These are phyloP conservation scores for Sternotherus odoratus DNA, from an alignment of 2,797 vertebrate genomes.

Conservation along the genomic window DNA sequence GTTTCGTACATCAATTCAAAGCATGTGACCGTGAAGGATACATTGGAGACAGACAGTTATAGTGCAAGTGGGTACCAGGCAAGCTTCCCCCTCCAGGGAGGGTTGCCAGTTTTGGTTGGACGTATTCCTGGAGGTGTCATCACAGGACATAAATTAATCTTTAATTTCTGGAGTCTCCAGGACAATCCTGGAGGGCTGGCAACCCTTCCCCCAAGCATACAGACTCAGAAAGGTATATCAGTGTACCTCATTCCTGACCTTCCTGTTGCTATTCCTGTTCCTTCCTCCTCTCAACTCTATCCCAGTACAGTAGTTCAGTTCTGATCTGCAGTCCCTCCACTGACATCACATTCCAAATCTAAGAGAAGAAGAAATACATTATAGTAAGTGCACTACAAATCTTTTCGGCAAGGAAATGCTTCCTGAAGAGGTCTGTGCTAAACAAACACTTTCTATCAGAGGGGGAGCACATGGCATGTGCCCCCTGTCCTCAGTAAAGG, in stretches of 20 bases:
- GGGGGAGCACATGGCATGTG: neutral
- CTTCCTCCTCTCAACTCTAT: neutral
- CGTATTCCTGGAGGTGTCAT: too few species aligned
- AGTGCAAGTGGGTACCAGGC: neutral
- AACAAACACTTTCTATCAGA: neutral
- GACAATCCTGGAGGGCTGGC: too few species aligned
- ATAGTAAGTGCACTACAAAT: neutral
- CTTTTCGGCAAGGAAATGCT: neutral
- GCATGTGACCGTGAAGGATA: constrained; percentile 44
- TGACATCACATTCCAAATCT: neutral
- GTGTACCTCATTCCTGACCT: neutral
- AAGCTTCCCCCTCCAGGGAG: neutral
- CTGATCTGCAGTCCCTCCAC: neutral
- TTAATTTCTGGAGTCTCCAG: too few species aligned
- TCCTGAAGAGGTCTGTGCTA: neutral
- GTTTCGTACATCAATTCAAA: constrained; percentile 56
- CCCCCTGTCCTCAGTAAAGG: accelerated
- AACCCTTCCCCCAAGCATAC: neutral
- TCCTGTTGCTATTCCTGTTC: neutral
- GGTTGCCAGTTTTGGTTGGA: too few species aligned
- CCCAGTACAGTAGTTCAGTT: neutral
- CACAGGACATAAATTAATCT: too few species aligned
- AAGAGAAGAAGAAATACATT: too few species aligned
- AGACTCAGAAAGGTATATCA: neutral
- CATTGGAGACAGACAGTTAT: constrained; percentile 35